These are phyloP conservation scores for Pseudanteris insignis DNA, from an alignment of 2,888 invertebrate genomes.

Conservation along the genomic window DNA sequence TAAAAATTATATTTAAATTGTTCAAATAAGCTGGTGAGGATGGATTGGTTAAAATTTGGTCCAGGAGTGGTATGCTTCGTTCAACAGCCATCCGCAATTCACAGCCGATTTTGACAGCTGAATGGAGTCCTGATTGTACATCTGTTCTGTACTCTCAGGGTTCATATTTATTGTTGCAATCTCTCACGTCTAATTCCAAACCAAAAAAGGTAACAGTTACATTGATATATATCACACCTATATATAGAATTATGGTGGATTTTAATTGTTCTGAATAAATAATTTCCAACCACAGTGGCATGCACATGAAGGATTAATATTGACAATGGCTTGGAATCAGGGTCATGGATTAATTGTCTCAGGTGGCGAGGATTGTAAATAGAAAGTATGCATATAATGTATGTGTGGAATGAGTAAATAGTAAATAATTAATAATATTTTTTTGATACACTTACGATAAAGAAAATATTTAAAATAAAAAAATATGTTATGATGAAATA, in stretches of 20 bases:
- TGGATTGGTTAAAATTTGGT: conserved; percentile 96
- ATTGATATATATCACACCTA: too few species aligned
- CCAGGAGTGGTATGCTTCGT: conserved; percentile 91
- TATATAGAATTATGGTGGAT: too few species aligned
- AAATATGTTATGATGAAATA: too few species aligned
- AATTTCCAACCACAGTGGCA: too few species aligned
- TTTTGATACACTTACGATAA: background rate
- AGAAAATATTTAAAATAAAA: too few species aligned
- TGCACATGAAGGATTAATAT: conserved; percentile 93
- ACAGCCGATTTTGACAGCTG: conserved; percentile 82
- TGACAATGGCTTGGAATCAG: conserved; percentile 95
- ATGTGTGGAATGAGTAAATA: too few species aligned
- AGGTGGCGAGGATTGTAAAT: conserved; percentile 94
- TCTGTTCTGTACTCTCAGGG: conserved; percentile 78
- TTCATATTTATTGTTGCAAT: conserved; percentile 74
- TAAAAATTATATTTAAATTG: too few species aligned
- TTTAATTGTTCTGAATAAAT: too few species aligned
- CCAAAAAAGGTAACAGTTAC: conserved; percentile 73
- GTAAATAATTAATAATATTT: too few species aligned
- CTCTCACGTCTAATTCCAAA: conserved; percentile 79
- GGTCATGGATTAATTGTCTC: conserved; percentile 91
- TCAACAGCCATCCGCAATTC: conserved; percentile 88
- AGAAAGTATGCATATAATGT: too few species aligned
- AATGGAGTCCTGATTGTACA: conserved; percentile 82
- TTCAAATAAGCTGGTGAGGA: conserved; percentile 89